These are phyloP conservation scores for Sapayoa aenigma DNA, from an alignment of 2,113 vertebrate genomes.

Conservation along the genomic window DNA sequence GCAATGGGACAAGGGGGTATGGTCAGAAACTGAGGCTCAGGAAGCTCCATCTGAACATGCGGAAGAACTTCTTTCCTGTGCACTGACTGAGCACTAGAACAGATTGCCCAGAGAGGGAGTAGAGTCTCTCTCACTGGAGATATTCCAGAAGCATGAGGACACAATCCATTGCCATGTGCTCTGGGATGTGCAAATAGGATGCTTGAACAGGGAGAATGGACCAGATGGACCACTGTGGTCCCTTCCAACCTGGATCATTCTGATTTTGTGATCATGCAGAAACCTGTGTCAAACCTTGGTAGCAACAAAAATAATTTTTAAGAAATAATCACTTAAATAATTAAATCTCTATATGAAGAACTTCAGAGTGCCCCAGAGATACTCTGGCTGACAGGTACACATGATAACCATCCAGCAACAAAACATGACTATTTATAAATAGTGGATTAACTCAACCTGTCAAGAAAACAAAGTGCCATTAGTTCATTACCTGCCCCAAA, in stretches of 20 bases:
- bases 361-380: neutral
- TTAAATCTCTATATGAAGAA: neutral
- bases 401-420: neutral
- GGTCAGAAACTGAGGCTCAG: neutral
- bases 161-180: neutral
- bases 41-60: neutral
- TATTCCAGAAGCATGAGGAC: neutral
- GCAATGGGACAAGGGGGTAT: neutral
- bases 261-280: neutral
- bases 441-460: neutral
- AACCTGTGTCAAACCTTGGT: neutral
- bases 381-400: neutral
- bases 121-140: neutral
- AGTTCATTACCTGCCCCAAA: neutral
- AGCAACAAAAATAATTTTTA: neutral
- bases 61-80: neutral
- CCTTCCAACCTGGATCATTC: neutral
- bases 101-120: too few species aligned
- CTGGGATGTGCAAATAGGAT: too few species aligned
- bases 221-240: neutral
- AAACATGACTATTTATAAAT: neutral
- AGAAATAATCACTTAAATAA: neutral
- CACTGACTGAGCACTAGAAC: neutral
- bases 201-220: neutral
- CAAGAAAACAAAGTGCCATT: neutral